Evolutionary conservation across 2,888 invertebrate genomes (phyloP).

Genomic region (Agonopterix alstromeriana): DNA sequence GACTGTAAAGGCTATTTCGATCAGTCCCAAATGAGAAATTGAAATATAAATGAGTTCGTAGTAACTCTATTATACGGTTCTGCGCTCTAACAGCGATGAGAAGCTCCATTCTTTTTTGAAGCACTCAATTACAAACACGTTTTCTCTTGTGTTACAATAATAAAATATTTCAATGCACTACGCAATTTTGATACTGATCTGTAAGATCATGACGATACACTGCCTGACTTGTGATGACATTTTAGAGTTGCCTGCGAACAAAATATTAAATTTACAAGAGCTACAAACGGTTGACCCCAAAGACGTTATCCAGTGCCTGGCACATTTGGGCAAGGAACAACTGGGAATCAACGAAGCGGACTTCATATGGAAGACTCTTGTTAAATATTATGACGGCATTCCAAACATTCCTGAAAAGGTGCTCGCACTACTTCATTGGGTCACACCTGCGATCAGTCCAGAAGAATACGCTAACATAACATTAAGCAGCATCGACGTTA

Average conservation of each 20-base stretch:
- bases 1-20: neutral
- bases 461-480: slow-evolving; percentile 71
- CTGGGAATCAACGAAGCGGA: slow-evolving; percentile 37
- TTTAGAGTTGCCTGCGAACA: slow-evolving; percentile 29
- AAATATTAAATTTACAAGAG: slow-evolving; percentile 25
- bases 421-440: slow-evolving; percentile 59
- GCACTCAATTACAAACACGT: neutral
- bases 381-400: slow-evolving; percentile 41
- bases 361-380: slow-evolving; percentile 51
- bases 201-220: slow-evolving; percentile 8
- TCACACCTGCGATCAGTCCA: slow-evolving; percentile 58
- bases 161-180: slow-evolving; percentile 5
- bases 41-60: slow-evolving; percentile 1
- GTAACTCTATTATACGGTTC: neutral
- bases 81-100: neutral
- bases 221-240: slow-evolving; percentile 41
- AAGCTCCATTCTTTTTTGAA: neutral
- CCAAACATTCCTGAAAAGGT: slow-evolving; percentile 56
- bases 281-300: slow-evolving; percentile 37
- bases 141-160: neutral
- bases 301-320: slow-evolving; percentile 48
- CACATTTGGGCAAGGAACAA: slow-evolving; percentile 45
- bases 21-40: slow-evolving; percentile 2
- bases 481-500: slow-evolving; percentile 66
- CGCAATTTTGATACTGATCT: slow-evolving; percentile 5